Evolutionary conservation across 2,888 invertebrate genomes (phyloP), one percentile per base, ranked within the genome.

Genomic region (Magallana nippona): DNA sequence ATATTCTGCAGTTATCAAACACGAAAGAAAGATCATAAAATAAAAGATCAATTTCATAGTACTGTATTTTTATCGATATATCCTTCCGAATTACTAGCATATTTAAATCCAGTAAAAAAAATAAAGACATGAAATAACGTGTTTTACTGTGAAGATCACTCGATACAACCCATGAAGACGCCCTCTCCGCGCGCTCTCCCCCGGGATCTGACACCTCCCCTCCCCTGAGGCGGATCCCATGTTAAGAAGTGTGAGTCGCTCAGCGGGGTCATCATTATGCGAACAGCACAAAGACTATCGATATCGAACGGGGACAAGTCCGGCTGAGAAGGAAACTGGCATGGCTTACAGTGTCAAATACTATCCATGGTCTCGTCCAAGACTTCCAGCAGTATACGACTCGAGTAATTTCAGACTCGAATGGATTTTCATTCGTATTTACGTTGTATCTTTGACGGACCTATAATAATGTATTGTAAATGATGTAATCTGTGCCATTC

Each of bases 401-500:
- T 60, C 10, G 10, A 8, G 44, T 44, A 60, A 60, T 60, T 60
- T 60, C 60, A 60, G 27, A 19, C 13, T 27, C 13, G 63, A 63
- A 63, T 63, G 63, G 27, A 71, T 27, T 32, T 71, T 32, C 32
- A 27, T 27, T 15, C 13, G 71, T 71, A 71, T 19, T 71, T 13
- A 27, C 15, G 27, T 71, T 15, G 71, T 71, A 22, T 15, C 8
- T 27, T 71, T 71, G 22, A 71, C 27, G 71, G 71, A 11, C 27
- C 10, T 71, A 32, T 71, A 71, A 71, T 71, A 27, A 27, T 57
- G 57, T 79, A 32, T 44, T 55, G 19, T 32, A 11, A 17, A 27
- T 82, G 82, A 82, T 22, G 82, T 71, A 82, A 82, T 55, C 19
- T n/a, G 44, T 82, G 82, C 19, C 71, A 71, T 19, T 55, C 55